A percentile compares a stretch with the other conserved stretches of the same genome.
These are phyloP conservation scores for Montipora capricornis DNA, from an alignment of 64 coral and sea anemone genomes.

Conservation along the genomic window DNA sequence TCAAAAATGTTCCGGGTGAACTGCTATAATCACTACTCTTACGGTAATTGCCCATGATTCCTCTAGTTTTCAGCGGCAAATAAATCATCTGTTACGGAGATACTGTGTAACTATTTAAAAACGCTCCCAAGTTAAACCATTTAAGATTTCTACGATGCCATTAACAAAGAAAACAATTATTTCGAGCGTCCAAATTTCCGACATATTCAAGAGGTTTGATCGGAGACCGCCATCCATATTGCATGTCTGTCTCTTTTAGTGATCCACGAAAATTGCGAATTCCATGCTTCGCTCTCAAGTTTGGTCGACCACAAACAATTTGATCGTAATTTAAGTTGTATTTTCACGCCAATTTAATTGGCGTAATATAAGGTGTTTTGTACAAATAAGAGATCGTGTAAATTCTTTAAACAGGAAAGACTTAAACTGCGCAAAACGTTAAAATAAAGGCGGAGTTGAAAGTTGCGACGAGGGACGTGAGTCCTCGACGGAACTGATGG, in stretches of 20 bases:
- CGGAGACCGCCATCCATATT: too few species aligned
- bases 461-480: too few species aligned
- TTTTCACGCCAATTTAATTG: background rate
- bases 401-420: background rate
- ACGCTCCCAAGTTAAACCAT: background rate
- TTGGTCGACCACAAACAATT: background rate
- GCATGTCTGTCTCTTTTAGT: background rate
- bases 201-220: background rate
- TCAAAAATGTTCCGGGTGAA: constrained; percentile 23
- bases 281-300: background rate
- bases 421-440: background rate
- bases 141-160: background rate
- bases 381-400: background rate
- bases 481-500: background rate
- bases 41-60: constrained; percentile 25
- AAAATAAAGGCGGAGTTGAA: background rate
- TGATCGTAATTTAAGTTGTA: background rate
- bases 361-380: background rate
- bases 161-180: background rate
- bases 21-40: background rate
- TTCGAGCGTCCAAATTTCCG: background rate
- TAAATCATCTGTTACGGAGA: background rate
- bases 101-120: background rate
- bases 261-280: background rate
- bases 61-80: background rate